Base-by-base conservation (phyloP, 2,113 vertebrate genomes). In the Otis tarda region DNA sequence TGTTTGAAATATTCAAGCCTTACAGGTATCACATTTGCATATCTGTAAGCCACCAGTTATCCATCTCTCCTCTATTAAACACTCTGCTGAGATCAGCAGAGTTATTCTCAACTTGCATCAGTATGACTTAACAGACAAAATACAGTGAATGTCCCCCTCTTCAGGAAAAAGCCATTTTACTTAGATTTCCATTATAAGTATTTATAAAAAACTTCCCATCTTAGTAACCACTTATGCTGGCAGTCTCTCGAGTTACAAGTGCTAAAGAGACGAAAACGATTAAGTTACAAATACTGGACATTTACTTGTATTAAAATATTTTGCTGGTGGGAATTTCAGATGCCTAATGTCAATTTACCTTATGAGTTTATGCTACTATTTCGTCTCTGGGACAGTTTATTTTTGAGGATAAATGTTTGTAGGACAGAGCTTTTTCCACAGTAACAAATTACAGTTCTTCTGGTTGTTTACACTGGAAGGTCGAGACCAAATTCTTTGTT, bases 351-450 rank as follows among this genome's bases (percentile, higher is more conserved):
- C 68, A 78, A 96, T 97, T 97, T 97, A 98, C 97, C 96, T 97
- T 97, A 45, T 6, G 0, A 94, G 91, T 87, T 95, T 87, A 96
- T 19, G 28, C 79, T 94, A 84, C 87, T 94, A 95, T 89, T 89
- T 97, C 6, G 37, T 93, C 95, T 96, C 87, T 80, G 77, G 92
- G 82, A 96, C 82, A 95, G 93, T 97, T 97, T 96, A 96, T 82
- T 94, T 82, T 76, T 69, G 56, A 95, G 83, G 69, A 93, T 97
- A 97, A 97, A 97, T 97, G 97, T 98, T 98, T 98, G 96, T 88
- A 95, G 94, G 90, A 90, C 67, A 84, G 37, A 92, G 94, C 88
- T 94, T 97, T 97, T 95, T 91, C 94, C 83, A 68, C 93, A 95
- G 95, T 93, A 97, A 98, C 97, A 97, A 93, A 97, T 93, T 78